phyloP scores from a whole-genome alignment of 2,888 invertebrate species.

The Cremastinae sp. region DNA sequence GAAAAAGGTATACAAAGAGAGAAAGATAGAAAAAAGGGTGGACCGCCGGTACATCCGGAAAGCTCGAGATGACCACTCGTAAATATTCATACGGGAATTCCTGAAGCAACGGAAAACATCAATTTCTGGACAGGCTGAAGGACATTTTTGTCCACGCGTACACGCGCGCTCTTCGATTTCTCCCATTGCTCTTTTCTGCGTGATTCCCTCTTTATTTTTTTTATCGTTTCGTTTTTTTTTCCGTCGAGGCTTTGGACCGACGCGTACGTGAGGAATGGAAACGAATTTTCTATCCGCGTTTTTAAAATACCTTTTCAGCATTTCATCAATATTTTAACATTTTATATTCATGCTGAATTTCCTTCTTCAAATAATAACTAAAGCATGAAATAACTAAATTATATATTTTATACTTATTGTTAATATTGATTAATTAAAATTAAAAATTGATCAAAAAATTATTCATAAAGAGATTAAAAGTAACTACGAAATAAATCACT shows the following conservation, averaged over 20 bases:
- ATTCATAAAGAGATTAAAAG: no score
- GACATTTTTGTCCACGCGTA: slow-evolving; percentile 55
- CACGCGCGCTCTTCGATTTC: slow-evolving; percentile 46
- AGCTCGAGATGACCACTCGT: slow-evolving; percentile 58
- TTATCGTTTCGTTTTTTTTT: slow-evolving; percentile 4
- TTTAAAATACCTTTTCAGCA: no score
- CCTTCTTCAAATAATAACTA: no score
- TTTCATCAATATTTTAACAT: no score
- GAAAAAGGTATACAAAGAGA: slow-evolving; percentile 13
- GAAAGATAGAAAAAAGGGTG: slow-evolving; percentile 5
- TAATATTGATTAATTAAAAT: no score
- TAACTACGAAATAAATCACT: no score
- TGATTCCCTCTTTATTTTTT: slow-evolving; percentile 37
- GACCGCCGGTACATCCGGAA: slow-evolving; percentile 48
- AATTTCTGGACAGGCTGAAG: slow-evolving; percentile 61
- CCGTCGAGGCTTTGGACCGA: slow-evolving; percentile 30
- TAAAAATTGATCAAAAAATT: no score
- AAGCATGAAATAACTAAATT: no score
- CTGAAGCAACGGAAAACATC: slow-evolving; percentile 60
- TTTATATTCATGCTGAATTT: no score
- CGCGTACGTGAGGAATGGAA: no score
- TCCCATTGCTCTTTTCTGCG: slow-evolving; percentile 6
- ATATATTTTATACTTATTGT: no score
- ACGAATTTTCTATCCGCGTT: no score
- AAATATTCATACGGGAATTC: slow-evolving; percentile 64